A percentile compares a stretch with the other conserved stretches of the same genome.
Evolutionary conservation across 2,113 vertebrate species (phyloP).

Genomic region (Antigone vipio): DNA sequence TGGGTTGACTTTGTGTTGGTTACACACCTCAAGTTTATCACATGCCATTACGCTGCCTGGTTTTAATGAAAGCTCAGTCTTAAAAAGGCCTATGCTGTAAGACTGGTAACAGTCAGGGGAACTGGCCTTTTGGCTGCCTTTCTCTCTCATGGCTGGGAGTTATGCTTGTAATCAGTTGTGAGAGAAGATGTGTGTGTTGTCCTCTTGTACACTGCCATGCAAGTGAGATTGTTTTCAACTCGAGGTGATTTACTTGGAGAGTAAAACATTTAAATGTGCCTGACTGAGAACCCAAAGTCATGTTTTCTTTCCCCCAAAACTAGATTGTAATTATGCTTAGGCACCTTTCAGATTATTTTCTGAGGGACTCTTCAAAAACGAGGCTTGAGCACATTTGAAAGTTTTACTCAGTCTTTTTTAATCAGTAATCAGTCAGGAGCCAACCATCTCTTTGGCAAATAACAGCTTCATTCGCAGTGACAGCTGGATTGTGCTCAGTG

Average conservation of each 20-base stretch:
- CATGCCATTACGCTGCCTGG: not conserved
- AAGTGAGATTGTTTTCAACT: not conserved
- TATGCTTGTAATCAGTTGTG: not conserved
- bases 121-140: not conserved
- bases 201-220: not conserved
- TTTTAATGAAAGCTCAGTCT: not conserved
- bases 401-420: not conserved
- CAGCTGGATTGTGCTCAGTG: not conserved
- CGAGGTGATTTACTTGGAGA: not conserved
- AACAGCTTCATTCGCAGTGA: not conserved
- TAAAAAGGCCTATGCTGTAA: not conserved
- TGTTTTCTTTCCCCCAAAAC: not conserved
- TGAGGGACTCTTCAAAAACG: not conserved
- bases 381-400: not conserved
- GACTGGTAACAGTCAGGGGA: not conserved
- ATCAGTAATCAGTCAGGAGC: not conserved
- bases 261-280: not conserved
- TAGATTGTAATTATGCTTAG: not conserved
- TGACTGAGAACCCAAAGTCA: not conserved
- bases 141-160: not conserved
- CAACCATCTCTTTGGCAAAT: not conserved
- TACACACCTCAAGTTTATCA: not conserved
- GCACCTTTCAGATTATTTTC: not conserved
- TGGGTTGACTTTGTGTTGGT: not conserved
- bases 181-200: not conserved